Percentiles rank a stretch among this genome's conserved stretches.
These are phyloP conservation scores for Lethrus apterus DNA, from an alignment of 1,140 invertebrate genomes.

Conservation along the genomic window DNA sequence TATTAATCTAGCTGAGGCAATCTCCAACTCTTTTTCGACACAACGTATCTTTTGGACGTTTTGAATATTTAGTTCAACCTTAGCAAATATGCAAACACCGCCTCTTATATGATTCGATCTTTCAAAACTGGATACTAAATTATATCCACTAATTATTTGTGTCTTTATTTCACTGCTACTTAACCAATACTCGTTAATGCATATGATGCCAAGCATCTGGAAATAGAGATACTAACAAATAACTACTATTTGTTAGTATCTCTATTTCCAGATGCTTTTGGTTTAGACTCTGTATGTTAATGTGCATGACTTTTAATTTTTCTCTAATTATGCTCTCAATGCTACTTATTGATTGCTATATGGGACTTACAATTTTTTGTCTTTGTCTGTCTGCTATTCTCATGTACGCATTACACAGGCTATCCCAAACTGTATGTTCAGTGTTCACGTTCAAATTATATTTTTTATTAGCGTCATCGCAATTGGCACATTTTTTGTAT, in stretches of 20 bases:
- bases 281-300: background rate
- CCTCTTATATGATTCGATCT: background rate
- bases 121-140: background rate
- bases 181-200: background rate
- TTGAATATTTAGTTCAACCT: background rate
- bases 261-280: background rate
- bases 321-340: background rate
- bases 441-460: conserved; percentile 11
- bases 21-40: background rate
- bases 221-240: too few species aligned
- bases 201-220: background rate
- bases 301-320: background rate
- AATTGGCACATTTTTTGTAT: conserved; percentile 14
- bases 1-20: background rate
- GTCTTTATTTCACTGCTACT: background rate
- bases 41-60: background rate
- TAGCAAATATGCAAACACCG: background rate
- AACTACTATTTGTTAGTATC: background rate
- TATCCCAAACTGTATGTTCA: conserved; percentile 2
- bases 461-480: conserved; percentile 8
- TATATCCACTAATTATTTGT: background rate
- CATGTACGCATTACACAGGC: background rate
- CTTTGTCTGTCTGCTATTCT: background rate
- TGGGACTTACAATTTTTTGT: background rate
- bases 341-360: background rate